These are phyloP conservation scores for Paratrypauchen microcephalus DNA, from an alignment of 2,797 vertebrate genomes.

Conservation along the genomic window DNA sequence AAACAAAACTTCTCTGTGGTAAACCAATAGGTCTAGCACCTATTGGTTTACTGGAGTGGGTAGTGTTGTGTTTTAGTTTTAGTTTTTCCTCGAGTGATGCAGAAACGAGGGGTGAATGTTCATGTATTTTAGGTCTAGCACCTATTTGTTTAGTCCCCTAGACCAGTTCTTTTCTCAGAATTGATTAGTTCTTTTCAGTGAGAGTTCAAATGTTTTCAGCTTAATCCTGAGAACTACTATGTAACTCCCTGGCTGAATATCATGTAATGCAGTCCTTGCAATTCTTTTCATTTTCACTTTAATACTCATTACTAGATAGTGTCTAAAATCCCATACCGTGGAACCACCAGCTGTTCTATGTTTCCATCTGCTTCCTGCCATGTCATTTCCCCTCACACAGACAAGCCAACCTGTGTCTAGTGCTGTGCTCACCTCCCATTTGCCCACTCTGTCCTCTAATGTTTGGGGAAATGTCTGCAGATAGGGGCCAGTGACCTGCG, in stretches of 20 bases:
- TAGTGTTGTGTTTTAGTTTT: too few species aligned
- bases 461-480: conserved; percentile 38
- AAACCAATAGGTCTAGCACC: too few species aligned
- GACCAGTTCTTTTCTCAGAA: too few species aligned
- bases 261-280: neutral
- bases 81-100: too few species aligned
- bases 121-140: too few species aligned
- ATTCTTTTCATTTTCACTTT: neutral
- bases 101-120: too few species aligned
- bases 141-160: too few species aligned
- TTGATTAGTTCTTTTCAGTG: too few species aligned
- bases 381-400: conserved; percentile 11
- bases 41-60: too few species aligned
- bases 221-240: too few species aligned
- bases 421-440: conserved; percentile 24
- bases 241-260: neutral
- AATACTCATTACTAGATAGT: neutral
- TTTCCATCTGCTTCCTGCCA: neutral
- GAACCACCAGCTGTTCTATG: neutral
- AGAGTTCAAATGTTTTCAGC: too few species aligned
- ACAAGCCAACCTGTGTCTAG: neutral
- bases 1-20: too few species aligned
- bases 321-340: neutral
- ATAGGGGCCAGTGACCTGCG: conserved; percentile 50
- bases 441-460: conserved; percentile 37